Evolutionary conservation across 1,140 invertebrate species (phyloP), one percentile per base, ranked within the genome.

Genomic region (Popillia japonica): DNA sequence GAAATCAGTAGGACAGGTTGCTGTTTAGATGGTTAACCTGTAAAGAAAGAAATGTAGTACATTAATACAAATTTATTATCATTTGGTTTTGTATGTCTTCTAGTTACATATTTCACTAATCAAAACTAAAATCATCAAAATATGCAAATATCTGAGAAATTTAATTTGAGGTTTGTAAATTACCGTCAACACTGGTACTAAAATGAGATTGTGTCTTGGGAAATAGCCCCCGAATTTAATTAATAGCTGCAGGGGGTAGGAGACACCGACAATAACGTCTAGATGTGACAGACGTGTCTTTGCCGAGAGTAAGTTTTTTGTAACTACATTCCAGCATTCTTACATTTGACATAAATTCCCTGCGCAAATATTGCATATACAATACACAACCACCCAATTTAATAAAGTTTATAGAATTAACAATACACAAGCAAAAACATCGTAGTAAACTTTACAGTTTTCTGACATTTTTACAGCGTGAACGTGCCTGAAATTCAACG

Each of bases 401-500:
- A 27, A 68, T 68, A 23, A 27, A 68, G 61, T 68, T 68, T 0
- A 64, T 7, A 1, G 61, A 34, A 68, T 68, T 68, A 68, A 68
- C 61, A 68, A 68, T 34, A 34, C 11, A 9, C 22, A 68, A 68
- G 20, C 61, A 27, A 68, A 68, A 27, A 68, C 20, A 8, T 68
- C 20, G 20, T 14, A 10, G 22, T 68, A 68, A 68, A 27, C 61
- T 68, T 10, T 27, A 4, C 22, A 34, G 20, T 68, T 68, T 68
- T 64, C 61, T 11, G 20, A 68, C 61, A 34, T 14, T 68, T 68
- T 68, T 68, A 68, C 22, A 68, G 27, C 61, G 22, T 68, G 27
- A 22, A 68, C 61, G 61, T 68, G 61, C 61, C 61, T 68, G 61
- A 68, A 68, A 68, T 68, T 34, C 22, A 68, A 34, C 61, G 61